These are phyloP conservation scores for Colletes latitarsis DNA, from an alignment of 1,140 invertebrate genomes.

Conservation along the genomic window DNA sequence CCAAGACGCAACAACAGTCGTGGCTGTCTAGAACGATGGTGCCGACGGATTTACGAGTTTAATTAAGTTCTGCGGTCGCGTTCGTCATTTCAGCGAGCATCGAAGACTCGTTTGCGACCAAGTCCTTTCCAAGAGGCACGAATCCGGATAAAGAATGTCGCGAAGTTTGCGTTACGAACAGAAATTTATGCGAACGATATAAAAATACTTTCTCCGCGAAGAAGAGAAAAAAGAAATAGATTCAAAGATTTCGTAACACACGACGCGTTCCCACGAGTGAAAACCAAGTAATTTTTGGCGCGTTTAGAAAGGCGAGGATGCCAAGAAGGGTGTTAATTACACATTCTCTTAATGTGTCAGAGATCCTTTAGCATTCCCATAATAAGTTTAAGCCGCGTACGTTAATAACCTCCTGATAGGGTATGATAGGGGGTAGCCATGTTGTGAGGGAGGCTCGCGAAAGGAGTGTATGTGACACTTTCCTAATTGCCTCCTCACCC, in stretches of 20 bases:
- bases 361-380: constrained; percentile 50
- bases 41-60: constrained; percentile 77
- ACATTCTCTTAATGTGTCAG: constrained; percentile 29
- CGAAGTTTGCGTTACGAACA: no score
- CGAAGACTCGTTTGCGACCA: constrained; percentile 71
- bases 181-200: no score
- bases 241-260: not conserved
- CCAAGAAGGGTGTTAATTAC: constrained; percentile 5
- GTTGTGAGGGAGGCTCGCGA: constrained; percentile 60
- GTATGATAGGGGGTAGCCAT: constrained; percentile 62
- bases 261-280: not conserved
- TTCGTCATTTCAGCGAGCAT: constrained; percentile 77
- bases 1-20: constrained; percentile 64
- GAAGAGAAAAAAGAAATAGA: constrained; percentile 11
- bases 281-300: no score
- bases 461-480: constrained; percentile 71
- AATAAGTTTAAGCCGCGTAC: constrained; percentile 53
- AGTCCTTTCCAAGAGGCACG: constrained; percentile 34
- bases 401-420: constrained; percentile 66
- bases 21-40: constrained; percentile 56
- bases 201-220: not conserved
- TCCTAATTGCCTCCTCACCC: constrained; percentile 66
- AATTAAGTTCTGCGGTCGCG: constrained; percentile 79
- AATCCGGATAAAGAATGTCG: constrained; percentile 34
- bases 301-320: not conserved